Evolutionary conservation across 2,888 invertebrate genomes (phyloP).

Genomic region (Priocnemis perturbator): DNA sequence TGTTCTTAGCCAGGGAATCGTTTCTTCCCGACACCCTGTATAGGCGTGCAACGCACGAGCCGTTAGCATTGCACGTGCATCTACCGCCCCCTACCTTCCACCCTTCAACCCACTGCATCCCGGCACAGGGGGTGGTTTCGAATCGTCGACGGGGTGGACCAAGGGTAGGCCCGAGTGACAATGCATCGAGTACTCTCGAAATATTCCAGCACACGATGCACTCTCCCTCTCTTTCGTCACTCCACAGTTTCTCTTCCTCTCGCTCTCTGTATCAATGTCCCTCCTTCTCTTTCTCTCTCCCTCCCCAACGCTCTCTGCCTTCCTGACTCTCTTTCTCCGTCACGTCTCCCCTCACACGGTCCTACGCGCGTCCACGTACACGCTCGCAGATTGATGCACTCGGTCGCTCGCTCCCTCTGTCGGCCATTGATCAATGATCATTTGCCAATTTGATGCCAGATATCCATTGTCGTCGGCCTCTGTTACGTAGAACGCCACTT

Average conservation of each 20-base stretch:
- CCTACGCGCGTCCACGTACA: conserved; percentile 15
- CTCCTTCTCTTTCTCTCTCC: background rate
- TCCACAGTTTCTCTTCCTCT: conserved; percentile 7
- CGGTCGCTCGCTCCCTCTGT: conserved; percentile 20
- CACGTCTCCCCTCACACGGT: conserved; percentile 7
- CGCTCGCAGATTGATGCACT: conserved; percentile 17
- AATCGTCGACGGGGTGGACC: conserved; percentile 56
- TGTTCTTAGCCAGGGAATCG: too few species aligned
- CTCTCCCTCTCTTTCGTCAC: conserved; percentile 28
- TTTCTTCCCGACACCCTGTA: conserved; percentile 39
- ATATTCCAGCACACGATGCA: conserved; percentile 54
- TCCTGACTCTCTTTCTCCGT: conserved; percentile 16
- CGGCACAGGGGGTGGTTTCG: conserved; percentile 44
- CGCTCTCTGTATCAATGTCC: conserved; percentile 6
- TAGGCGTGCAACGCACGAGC: conserved; percentile 43
- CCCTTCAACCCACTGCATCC: too few species aligned
- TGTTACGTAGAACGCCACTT: background rate
- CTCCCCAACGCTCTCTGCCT: conserved; percentile 12
- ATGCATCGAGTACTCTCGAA: conserved; percentile 63
- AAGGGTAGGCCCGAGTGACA: conserved; percentile 56
- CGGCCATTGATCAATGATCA: conserved; percentile 52
- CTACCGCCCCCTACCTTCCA: conserved; percentile 26
- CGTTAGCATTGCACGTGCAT: conserved; percentile 51
- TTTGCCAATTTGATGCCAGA: conserved; percentile 52
- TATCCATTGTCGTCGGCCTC: conserved; percentile 23